Evolutionary conservation across 2,888 invertebrate genomes (phyloP), one percentile per base, ranked within the genome.

Genomic region (Cheilosia vulpina): DNA sequence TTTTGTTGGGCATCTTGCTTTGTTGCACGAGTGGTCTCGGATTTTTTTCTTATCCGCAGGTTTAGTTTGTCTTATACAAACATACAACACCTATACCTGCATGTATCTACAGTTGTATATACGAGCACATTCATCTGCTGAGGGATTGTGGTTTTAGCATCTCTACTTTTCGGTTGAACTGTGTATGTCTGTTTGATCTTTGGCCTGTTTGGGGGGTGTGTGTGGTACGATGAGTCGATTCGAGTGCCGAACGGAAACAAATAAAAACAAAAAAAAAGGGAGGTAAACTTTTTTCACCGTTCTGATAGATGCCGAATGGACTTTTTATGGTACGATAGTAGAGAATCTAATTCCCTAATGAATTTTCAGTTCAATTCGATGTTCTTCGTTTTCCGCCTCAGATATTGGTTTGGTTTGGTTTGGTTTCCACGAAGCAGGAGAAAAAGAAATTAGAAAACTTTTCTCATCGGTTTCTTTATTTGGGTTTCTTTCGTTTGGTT

Each of bases 391-490:
- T 52, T 62, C 65, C 47, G 17, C 11, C 17, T 34, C 43, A 63
- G 57, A 81, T 77, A 85, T 76, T 80, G 76, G 75, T 80, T 76
- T 66, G 24, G 55, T 38, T 38, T 34, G 45, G 45, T 45, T 45
- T 45, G 58, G 19, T 57, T 72, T 53, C 66, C 63, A 68, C 65
- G 60, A 57, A 73, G 73, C 53, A 69, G 52, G 43, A 9, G 38
- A 50, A 65, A 52, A 73, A 73, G 72, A 78, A 83, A 73, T 73
- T 83, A 79, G 85, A 81, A 85, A 85, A 85, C 81, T 85, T 85
- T 85, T 77, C 81, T 76, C 85, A 81, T 81, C 72, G 85, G 81
- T 77, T 85, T 80, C 71, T 66, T 71, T 85, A 80, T 85, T 85
- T 76, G 65, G 79, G 34, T 38, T 38, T 84, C 75, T 69, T 47